Conservation (phyloP, 1,140 invertebrate genomes). For the Notospermus geniculatus region DNA sequence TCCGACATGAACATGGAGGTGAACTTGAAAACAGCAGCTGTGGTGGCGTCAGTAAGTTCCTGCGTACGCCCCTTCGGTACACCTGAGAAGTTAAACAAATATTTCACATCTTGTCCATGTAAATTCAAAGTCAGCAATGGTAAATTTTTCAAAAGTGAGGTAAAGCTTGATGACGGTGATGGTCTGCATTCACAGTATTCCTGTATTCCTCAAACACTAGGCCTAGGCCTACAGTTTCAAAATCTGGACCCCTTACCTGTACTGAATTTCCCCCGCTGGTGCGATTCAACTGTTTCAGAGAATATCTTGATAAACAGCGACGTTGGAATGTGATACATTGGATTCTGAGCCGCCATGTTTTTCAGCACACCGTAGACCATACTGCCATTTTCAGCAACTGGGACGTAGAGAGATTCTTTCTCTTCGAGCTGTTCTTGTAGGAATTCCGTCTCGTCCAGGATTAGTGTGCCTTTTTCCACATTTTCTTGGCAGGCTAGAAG, state of each 20-base stretch:
- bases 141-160: too few species aligned
- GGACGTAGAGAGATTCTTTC: conserved; percentile 45
- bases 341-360: conserved; percentile 37
- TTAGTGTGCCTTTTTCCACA: conserved; percentile 39
- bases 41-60: conserved; percentile 49
- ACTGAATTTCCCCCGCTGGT: conserved; percentile 48
- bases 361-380: conserved; percentile 48
- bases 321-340: conserved; percentile 48
- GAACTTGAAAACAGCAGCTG: conserved; percentile 38
- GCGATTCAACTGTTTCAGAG: conserved; percentile 30
- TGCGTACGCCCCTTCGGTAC: conserved; percentile 45
- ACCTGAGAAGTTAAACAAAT: too few species aligned
- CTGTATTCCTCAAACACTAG: too few species aligned
- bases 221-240: too few species aligned
- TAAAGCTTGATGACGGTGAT: too few species aligned
- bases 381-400: conserved; percentile 43
- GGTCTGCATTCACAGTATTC: too few species aligned
- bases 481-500: conserved; percentile 44
- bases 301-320: conserved; percentile 47
- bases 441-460: conserved; percentile 47
- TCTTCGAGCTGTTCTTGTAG: conserved; percentile 48
- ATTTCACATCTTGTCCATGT: background rate
- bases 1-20: conserved; percentile 53
- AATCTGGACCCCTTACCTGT: conserved; percentile 30
- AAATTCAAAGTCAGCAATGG: background rate